Conservation (phyloP, 1,140 invertebrate species). For the Pseudomyrmex concolor region DNA sequence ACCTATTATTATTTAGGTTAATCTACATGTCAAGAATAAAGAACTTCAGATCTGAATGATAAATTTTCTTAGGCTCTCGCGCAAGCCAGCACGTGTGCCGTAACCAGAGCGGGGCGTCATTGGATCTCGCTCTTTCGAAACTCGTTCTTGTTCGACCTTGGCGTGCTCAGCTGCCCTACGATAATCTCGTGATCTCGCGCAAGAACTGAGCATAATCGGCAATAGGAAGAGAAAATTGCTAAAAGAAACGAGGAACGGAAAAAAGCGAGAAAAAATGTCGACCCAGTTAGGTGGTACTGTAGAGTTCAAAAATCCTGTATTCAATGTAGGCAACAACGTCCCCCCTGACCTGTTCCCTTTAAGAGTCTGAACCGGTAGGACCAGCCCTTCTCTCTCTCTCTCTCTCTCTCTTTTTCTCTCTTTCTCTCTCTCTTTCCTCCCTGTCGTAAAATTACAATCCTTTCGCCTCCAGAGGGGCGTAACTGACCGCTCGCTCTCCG, state of each 20-base stretch:
- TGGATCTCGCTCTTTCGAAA: slow-evolving; percentile 64
- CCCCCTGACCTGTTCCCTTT: slow-evolving; percentile 50
- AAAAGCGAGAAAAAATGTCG: slow-evolving; percentile 38
- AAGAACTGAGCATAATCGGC: slow-evolving; percentile 37
- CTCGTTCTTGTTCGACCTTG: slow-evolving; percentile 61
- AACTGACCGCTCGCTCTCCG: slow-evolving; percentile 53
- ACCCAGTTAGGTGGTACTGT: slow-evolving; percentile 32
- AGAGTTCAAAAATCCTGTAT: background rate
- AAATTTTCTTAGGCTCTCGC: slow-evolving; percentile 18
- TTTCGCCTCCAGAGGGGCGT: slow-evolving; percentile 52
- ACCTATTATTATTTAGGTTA: background rate
- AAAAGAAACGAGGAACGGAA: background rate
- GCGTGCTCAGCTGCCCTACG: slow-evolving; percentile 54
- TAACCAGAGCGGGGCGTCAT: slow-evolving; percentile 54
- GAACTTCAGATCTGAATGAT: background rate
- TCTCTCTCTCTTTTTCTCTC: no score
- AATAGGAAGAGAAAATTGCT: slow-evolving; percentile 13
- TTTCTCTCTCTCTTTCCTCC: background rate
- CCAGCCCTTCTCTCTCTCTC: background rate
- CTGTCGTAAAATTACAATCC: slow-evolving; percentile 61
- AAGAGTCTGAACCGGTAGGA: slow-evolving; percentile 54
- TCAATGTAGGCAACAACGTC: slow-evolving; percentile 52
- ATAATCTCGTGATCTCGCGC: slow-evolving; percentile 39
- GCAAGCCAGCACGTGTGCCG: slow-evolving; percentile 23
- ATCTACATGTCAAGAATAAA: background rate